Evolutionary conservation across 2,797 vertebrate species (phyloP).

Genomic region (Diplodus puntazzo): DNA sequence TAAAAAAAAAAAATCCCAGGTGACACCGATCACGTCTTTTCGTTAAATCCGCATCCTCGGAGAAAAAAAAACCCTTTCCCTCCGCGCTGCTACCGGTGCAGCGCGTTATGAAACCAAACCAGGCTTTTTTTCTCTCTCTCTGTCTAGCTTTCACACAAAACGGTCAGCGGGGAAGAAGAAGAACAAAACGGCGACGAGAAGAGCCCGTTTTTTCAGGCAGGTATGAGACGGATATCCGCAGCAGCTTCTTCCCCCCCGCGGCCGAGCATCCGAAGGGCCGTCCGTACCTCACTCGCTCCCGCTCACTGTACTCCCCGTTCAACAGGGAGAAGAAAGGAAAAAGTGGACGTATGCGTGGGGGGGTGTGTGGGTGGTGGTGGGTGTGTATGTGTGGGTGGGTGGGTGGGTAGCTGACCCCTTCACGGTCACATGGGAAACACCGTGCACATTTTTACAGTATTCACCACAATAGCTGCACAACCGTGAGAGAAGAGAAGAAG

Average conservation of each 20-base stretch:
- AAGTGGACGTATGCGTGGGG: slow-evolving; percentile 58
- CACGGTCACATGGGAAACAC: slow-evolving; percentile 70
- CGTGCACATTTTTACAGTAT: slow-evolving; percentile 34
- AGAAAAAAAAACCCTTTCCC: slow-evolving; percentile 38
- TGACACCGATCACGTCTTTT: slow-evolving; percentile 58
- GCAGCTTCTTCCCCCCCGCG: slow-evolving; percentile 62
- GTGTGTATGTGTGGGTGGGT: slow-evolving; percentile 47
- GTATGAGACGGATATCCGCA: slow-evolving; percentile 77
- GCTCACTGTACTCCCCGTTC: slow-evolving; percentile 55
- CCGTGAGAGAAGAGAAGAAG: neutral
- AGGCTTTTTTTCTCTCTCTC: neutral
- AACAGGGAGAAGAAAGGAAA: slow-evolving; percentile 75
- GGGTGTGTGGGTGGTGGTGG: slow-evolving; percentile 25
- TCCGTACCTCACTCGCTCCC: slow-evolving; percentile 57
- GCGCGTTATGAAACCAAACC: slow-evolving; percentile 76
- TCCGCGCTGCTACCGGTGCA: slow-evolving; percentile 71
- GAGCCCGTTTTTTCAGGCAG: slow-evolving; percentile 61
- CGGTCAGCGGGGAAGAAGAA: slow-evolving; percentile 28
- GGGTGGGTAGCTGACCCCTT: slow-evolving; percentile 71
- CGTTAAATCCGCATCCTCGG: slow-evolving; percentile 83
- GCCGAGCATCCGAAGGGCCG: slow-evolving; percentile 73
- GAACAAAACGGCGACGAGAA: slow-evolving; percentile 13
- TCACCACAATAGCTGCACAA: slow-evolving; percentile 22
- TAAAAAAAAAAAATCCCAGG: slow-evolving; percentile 74
- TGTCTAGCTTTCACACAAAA: slow-evolving; percentile 38